A percentile compares a stretch with the other conserved stretches of the same genome.
Conservation (phyloP, 2,888 invertebrate genomes). For the Lasius fuliginosus region DNA sequence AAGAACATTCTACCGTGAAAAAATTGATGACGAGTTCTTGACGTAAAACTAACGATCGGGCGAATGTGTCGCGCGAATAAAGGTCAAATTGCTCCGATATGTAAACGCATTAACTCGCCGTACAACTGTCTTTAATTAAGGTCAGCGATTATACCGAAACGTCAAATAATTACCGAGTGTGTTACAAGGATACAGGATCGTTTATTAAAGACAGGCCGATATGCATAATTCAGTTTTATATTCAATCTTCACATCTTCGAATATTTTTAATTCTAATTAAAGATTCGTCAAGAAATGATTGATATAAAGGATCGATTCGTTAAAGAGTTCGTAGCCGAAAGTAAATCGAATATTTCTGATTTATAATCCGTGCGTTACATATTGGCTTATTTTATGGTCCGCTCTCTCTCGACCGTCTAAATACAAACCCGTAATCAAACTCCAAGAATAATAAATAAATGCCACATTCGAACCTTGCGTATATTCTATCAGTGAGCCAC, state of each 20-base stretch:
- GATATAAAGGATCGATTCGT: background rate
- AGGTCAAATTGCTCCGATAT: background rate
- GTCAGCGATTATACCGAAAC: background rate
- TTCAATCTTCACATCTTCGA: background rate
- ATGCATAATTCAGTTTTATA: background rate
- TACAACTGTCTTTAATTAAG: background rate
- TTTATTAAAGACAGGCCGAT: background rate
- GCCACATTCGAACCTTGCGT: background rate
- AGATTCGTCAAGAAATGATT: background rate
- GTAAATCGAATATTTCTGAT: background rate
- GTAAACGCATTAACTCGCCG: background rate
- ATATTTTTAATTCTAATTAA: background rate
- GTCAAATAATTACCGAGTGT: background rate
- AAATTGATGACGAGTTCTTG: conserved; percentile 14
- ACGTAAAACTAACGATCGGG: background rate
- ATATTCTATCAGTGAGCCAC: background rate
- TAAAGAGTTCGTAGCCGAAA: background rate
- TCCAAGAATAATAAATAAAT: background rate
- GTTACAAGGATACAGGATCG: background rate
- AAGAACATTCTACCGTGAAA: background rate
- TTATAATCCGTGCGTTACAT: background rate
- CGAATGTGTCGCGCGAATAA: background rate
- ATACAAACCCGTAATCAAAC: background rate
- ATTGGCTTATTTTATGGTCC: background rate
- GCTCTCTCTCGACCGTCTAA: background rate